A percentile compares a stretch with the other conserved stretches of the same genome.
Conservation (phyloP, 2,113 vertebrate species). For the Tyto alba region DNA sequence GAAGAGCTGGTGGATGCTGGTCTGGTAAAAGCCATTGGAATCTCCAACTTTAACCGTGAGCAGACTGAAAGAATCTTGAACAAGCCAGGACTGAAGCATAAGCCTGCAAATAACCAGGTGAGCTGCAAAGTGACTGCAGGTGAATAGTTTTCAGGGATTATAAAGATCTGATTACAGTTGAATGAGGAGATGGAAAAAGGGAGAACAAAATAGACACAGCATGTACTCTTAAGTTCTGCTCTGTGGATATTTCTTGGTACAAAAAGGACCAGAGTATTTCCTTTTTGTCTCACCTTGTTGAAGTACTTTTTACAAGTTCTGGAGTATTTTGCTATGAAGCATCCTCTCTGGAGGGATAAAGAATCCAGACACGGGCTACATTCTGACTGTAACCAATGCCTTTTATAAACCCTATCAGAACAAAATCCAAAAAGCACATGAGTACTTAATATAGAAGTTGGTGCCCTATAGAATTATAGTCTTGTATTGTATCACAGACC, state of each 20-base stretch:
- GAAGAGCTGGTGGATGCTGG: constrained; percentile 88
- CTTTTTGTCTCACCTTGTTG: background rate
- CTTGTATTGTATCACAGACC: background rate
- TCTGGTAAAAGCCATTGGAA: constrained; percentile 86
- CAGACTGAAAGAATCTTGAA: constrained; percentile 85
- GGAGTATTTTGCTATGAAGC: background rate
- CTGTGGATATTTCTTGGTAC: background rate
- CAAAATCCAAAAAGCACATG: background rate
- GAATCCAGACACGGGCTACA: background rate
- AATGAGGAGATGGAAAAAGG: background rate
- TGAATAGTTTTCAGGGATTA: background rate
- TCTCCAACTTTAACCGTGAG: constrained; percentile 91
- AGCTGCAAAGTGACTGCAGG: background rate
- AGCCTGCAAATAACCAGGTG: constrained; percentile 88
- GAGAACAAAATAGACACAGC: background rate
- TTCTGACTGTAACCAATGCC: background rate
- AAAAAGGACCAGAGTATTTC: background rate
- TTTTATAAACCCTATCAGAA: background rate
- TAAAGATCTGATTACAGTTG: background rate
- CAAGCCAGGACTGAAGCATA: constrained; percentile 88
- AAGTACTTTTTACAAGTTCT: background rate
- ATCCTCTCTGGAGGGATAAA: background rate
- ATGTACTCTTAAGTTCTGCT: background rate
- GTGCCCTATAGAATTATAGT: background rate
- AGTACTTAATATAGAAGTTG: background rate